Evolutionary conservation across 2,797 vertebrate species (phyloP), one percentile per base, ranked within the genome.

Genomic region (Labroides dimidiatus): DNA sequence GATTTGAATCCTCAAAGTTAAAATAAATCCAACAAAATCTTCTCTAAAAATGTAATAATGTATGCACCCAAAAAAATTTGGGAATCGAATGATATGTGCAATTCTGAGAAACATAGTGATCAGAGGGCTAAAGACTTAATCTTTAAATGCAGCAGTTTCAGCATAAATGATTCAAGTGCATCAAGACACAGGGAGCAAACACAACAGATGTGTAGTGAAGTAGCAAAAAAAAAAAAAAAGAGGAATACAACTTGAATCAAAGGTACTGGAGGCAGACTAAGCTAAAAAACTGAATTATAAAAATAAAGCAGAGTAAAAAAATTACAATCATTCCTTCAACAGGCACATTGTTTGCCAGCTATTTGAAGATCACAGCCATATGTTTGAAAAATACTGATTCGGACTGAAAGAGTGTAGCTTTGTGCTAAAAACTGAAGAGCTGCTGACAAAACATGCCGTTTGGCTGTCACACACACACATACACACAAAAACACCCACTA

Each of bases 301-400:
- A 44, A 65, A 57, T 0, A 19, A 55, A 5, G 39, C 30, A 33
- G 24, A 65, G 64, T 21, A 58, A 19, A 20, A n/a, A 52, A 53
- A 36, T 64, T 33, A 75, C 49, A 78, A 69, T 49, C 42, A 72
- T 17, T 85, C 76, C 69, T 82, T 90, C 68, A 59, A 76, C 36
- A 70, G 63, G 58, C 42, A 66, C 43, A 54, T 71, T 80, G 64
- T 17, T 33, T 0, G 12, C 8, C 17, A 30, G 19, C 10, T 54
- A 49, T 47, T 15, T 30, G 55, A 77, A 80, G 41, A 59, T 63
- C 57, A 77, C 66, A 83, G 68, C 50, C 47, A 41, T 30, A 27
- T 44, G 48, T 69, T 56, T 37, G 61, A 75, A 42, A 85, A 89
- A 89, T 84, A 91, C 85, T 89, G 87, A 88, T 84, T 84, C 1